Conservation (phyloP, 1,140 invertebrate species). For the Atta cephalotes region DNA sequence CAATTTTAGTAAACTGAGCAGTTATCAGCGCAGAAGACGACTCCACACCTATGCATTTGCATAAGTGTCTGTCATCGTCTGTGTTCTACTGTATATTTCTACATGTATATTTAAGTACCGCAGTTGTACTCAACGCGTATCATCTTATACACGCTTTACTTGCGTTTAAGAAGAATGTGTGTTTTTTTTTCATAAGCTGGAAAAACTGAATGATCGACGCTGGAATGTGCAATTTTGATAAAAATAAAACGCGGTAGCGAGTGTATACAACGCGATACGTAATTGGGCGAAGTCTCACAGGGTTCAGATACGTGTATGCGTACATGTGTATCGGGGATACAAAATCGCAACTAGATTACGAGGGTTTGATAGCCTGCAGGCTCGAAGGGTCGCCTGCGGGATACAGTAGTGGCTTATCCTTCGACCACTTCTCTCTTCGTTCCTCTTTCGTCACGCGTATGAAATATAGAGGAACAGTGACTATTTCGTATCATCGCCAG, state of each 20-base stretch:
- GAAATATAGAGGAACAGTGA: conserved; percentile 72
- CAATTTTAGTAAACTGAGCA: conserved; percentile 24
- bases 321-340: conserved; percentile 18
- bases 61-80: conserved; percentile 43
- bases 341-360: conserved; percentile 70
- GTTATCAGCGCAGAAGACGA: conserved; percentile 23
- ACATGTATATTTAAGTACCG: background rate
- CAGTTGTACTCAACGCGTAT: background rate
- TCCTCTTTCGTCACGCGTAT: conserved; percentile 23
- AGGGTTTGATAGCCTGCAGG: conserved; percentile 63
- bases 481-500: conserved; percentile 70
- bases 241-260: background rate
- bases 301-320: background rate
- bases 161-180: background rate
- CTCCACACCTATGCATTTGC: conserved; percentile 45
- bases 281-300: conserved; percentile 1
- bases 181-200: background rate
- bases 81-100: background rate
- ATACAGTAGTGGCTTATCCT: conserved; percentile 48
- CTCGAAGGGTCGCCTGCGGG: conserved; percentile 67
- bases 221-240: conserved; percentile 10
- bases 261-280: background rate
- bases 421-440: background rate
- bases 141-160: background rate
- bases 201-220: background rate